phyloP scores from a whole-genome alignment of 2,888 invertebrate species.

The Coelogynopora nodosa region DNA sequence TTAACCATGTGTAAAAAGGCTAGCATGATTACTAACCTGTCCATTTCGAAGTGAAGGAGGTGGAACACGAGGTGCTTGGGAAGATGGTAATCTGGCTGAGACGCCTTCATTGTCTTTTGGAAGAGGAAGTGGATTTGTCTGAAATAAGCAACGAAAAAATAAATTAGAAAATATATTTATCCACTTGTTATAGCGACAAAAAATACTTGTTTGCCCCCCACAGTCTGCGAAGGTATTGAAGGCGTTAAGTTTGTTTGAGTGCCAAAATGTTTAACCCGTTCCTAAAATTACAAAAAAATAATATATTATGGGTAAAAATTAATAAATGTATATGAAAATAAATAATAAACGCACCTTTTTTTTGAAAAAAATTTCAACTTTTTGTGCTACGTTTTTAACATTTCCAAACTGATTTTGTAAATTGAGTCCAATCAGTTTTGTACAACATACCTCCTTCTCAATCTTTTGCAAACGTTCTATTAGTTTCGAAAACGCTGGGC shows the following conservation, averaged over 20 bases:
- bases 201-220: background rate
- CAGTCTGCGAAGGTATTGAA: background rate
- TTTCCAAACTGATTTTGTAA: background rate
- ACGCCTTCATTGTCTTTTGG: background rate
- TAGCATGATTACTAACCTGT: background rate
- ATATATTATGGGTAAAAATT: background rate
- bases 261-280: background rate
- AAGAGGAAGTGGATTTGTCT: background rate
- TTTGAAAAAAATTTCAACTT: background rate
- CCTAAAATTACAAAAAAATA: background rate
- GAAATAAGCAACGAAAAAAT: background rate
- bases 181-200: background rate
- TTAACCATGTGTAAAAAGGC: too few relatives aligned
- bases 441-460: background rate
- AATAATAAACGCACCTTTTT: background rate
- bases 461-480: background rate
- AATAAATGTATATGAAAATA: background rate
- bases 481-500: background rate
- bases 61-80: background rate
- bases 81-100: background rate
- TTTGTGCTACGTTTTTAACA: background rate
- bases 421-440: background rate
- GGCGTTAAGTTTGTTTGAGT: background rate
- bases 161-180: background rate
- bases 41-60: background rate